These are phyloP conservation scores for Halictus quadricinctus DNA, from an alignment of 2,888 invertebrate genomes.

Conservation along the genomic window DNA sequence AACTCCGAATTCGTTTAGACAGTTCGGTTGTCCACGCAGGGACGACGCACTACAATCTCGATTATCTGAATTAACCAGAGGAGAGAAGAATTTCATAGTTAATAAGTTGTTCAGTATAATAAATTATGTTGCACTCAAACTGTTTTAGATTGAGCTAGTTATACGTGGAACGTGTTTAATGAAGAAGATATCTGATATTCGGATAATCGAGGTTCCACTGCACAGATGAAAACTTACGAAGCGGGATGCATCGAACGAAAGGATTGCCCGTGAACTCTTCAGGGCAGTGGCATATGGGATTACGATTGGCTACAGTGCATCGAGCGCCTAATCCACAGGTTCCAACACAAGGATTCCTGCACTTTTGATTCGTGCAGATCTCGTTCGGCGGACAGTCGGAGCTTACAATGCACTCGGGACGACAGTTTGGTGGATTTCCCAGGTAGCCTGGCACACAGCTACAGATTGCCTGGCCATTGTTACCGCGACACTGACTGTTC, in stretches of 20 bases:
- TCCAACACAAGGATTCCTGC: constrained; percentile 91
- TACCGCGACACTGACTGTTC: constrained; percentile 87
- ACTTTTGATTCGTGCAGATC: constrained; percentile 91
- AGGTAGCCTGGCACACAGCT: constrained; percentile 90
- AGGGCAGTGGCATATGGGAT: constrained; percentile 91
- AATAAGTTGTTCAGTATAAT: too few relatives aligned
- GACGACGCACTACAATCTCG: too few relatives aligned
- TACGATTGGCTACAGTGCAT: constrained; percentile 91
- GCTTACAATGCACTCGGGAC: constrained; percentile 90
- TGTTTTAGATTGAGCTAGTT: too few relatives aligned
- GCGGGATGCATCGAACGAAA: constrained; percentile 86
- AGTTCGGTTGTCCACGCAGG: too few relatives aligned
- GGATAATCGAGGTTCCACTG: too few relatives aligned
- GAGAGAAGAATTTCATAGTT: too few relatives aligned
- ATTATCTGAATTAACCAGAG: too few relatives aligned
- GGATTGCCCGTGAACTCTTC: constrained; percentile 89
- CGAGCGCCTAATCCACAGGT: constrained; percentile 90
- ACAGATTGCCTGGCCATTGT: constrained; percentile 79
- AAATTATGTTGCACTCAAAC: too few relatives aligned
- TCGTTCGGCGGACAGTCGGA: constrained; percentile 89
- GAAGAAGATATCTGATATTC: too few relatives aligned
- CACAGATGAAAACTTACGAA: constrained; percentile 76
- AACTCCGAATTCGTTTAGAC: too few relatives aligned
- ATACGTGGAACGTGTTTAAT: too few relatives aligned
- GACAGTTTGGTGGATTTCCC: constrained; percentile 91